A percentile compares a stretch with the other conserved stretches of the same genome.
phyloP scores from a whole-genome alignment of 2,888 invertebrate genomes.

The Bhutanitis thaidina region DNA sequence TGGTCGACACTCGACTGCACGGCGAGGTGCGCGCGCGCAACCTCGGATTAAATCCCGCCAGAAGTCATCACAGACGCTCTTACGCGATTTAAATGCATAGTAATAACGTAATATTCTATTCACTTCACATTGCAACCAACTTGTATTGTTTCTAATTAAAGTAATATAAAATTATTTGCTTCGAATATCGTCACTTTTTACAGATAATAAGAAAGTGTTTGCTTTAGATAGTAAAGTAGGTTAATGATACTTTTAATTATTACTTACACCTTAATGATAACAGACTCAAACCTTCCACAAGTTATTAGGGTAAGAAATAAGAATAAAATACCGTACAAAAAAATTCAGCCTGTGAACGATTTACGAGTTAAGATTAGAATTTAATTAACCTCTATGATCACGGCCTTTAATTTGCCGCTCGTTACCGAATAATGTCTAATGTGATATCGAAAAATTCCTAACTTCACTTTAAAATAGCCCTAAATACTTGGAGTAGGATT shows the following conservation, averaged over 20 bases:
- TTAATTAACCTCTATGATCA: constrained; percentile 11
- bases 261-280: not conserved
- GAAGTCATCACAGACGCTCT: constrained; percentile 31
- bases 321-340: not conserved
- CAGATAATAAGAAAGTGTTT: not conserved
- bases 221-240: constrained; percentile 9
- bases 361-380: constrained; percentile 5
- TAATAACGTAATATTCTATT: not conserved
- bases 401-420: constrained; percentile 5
- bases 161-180: not conserved
- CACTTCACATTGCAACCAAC: not conserved
- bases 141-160: not conserved
- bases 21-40: constrained; percentile 40
- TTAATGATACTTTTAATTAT: constrained; percentile 4
- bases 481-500: too few relatives aligned
- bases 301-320: not conserved
- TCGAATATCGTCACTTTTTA: not conserved
- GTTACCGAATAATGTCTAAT: not conserved
- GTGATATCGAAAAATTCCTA: too few relatives aligned
- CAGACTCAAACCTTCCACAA: not conserved
- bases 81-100: constrained; percentile 11
- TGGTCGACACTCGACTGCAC: constrained; percentile 41
- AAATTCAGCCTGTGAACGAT: not conserved
- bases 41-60: constrained; percentile 32
- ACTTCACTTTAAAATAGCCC: too few relatives aligned